Base-by-base conservation (phyloP, 2,113 vertebrate genomes). In the Bos indicus region DNA sequence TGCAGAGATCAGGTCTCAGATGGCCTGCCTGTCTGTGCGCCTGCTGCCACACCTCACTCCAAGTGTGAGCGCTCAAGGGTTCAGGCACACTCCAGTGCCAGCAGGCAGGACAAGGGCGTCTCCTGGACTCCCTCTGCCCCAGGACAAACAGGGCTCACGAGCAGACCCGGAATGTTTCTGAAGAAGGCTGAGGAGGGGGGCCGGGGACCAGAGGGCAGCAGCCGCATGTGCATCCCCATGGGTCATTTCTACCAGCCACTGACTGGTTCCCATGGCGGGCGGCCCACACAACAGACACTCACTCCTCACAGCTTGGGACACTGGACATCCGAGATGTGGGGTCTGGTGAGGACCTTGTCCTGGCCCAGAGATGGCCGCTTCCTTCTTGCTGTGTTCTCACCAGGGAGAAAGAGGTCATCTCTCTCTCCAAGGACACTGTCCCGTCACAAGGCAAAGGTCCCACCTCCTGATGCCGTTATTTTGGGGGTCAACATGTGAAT, bases 311-410 rank as follows among this genome's bases (percentile, higher is more conserved):
- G 43, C 26, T 16, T 9, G 4, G 51, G 80, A 54, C 1, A 10
- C 80, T 54, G 80, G 19, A 36, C 51, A 13, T 51, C 51, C 0
- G 1, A 54, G 48, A 33, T 43, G 25, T 25, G 0, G 43, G 2
- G 3, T 77, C 64, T 74, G 64, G 40, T 9, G 21, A 48, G 52
- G 52, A 33, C 10, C 4, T 5, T 1, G 16, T 59, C 19, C 81
- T 46, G 21, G 51, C 13, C 57, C 7, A 28, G 9, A 40, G 46
- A n/a, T 0, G 1, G 23, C 52, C 12, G 5, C 60, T 11, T 21
- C 8, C 64, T 59, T 13, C 23, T 86, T n/a, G 43, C 12, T 40
- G n/a, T 16, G 54, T 52, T 56, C 56, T 77, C n/a, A 87, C 54
- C 2, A 0, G 2, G 30, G 23, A 60, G 78, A 21, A 52, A 33